Conservation (phyloP, 2,113 vertebrate species). For the Limnothrissa miodon region DNA sequence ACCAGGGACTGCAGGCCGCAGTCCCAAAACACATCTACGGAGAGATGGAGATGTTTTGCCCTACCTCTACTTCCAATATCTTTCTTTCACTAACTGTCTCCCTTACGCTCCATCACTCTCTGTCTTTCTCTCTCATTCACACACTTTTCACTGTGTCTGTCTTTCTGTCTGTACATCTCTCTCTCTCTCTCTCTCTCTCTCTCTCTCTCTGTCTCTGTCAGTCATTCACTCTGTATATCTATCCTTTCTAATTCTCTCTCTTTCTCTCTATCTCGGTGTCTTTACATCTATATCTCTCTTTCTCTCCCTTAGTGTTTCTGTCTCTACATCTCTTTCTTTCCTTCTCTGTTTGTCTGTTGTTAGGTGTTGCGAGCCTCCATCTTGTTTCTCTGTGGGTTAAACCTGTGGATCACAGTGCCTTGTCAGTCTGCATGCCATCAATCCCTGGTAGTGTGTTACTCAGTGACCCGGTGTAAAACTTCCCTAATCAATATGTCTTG, state of each 20-base stretch:
- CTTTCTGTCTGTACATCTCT: not conserved
- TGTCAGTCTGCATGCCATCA: not conserved
- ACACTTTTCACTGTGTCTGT: not conserved
- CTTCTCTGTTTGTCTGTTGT: too few relatives aligned
- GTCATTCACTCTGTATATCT: not conserved
- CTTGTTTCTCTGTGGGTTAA: not conserved
- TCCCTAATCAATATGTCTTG: not conserved
- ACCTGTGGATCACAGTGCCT: not conserved
- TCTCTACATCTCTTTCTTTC: too few relatives aligned
- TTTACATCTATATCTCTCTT: too few relatives aligned
- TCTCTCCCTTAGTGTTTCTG: too few relatives aligned
- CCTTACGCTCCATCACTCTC: too few relatives aligned
- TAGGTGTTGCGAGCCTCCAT: not conserved
- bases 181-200: not conserved
- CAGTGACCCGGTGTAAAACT: not conserved
- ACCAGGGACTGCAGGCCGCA: not conserved
- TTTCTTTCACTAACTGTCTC: not conserved
- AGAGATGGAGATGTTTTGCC: not conserved
- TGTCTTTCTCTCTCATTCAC: not conserved
- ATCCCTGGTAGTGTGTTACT: not conserved
- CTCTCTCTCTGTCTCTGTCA: not conserved
- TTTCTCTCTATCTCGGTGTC: too few relatives aligned
- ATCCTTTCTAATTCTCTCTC: not conserved
- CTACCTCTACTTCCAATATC: not conserved
- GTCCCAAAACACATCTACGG: not conserved